A percentile compares a stretch with the other conserved stretches of the same genome.
Conservation (phyloP, 2,113 vertebrate species). For the Lanius ludovicianus region DNA sequence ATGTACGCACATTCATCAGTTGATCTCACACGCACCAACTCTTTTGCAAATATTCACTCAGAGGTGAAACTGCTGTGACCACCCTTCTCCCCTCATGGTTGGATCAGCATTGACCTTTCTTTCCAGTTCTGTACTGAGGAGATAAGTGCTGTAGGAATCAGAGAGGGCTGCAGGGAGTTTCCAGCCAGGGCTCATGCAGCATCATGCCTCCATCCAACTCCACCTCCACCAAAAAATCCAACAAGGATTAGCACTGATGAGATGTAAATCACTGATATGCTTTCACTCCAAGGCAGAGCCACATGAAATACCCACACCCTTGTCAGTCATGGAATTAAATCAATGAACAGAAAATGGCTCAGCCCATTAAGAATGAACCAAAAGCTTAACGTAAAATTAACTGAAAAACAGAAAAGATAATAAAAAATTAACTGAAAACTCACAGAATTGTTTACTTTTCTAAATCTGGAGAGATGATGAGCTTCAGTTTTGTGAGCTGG, state of each 20-base stretch:
- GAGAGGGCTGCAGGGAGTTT: slow-evolving; percentile 5
- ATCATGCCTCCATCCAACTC: background rate
- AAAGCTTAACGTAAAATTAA: background rate
- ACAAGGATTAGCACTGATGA: background rate
- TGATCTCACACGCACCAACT: background rate
- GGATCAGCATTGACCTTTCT: background rate
- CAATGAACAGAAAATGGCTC: background rate
- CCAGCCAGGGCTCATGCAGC: background rate
- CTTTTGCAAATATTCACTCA: background rate
- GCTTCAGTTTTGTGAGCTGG: background rate
- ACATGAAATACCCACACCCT: background rate
- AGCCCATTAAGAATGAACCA: background rate
- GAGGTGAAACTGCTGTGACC: background rate
- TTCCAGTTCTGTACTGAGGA: background rate
- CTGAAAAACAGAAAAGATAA: background rate
- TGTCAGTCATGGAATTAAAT: background rate
- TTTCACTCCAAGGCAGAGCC: background rate
- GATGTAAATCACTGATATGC: background rate
- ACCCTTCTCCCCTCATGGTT: background rate
- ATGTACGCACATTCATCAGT: background rate
- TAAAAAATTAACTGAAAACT: background rate
- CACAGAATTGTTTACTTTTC: background rate
- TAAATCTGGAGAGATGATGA: background rate
- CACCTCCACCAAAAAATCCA: background rate
- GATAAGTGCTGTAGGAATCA: background rate